Percentiles rank a stretch among this genome's conserved stretches.
Evolutionary conservation across 2,797 vertebrate genomes (phyloP).

Genomic region (Eulemur rubriventer): DNA sequence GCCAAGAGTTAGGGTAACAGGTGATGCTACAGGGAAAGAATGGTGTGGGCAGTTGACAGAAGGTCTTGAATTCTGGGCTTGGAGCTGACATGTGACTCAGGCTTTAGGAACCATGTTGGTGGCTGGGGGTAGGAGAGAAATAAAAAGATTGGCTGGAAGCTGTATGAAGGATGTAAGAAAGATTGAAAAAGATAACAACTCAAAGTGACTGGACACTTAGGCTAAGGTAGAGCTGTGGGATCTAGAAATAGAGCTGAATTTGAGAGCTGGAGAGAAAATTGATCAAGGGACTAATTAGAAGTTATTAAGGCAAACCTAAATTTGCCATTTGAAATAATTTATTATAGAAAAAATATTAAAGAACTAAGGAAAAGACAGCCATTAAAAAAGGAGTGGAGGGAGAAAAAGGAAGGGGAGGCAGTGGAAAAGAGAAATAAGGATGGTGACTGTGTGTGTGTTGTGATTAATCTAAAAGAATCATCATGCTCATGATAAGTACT

Average conservation of each 20-base stretch:
- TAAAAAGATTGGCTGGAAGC: neutral
- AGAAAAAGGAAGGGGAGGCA: neutral
- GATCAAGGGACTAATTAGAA: neutral
- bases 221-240: neutral
- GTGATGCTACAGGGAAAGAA: neutral
- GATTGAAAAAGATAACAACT: neutral
- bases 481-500: neutral
- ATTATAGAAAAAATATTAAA: neutral
- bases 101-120: neutral
- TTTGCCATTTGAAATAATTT: slow-evolving; percentile 2
- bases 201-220: neutral
- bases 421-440: neutral
- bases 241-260: neutral
- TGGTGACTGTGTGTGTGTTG: neutral
- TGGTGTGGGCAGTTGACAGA: neutral
- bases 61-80: neutral
- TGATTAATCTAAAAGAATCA: neutral
- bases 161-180: neutral
- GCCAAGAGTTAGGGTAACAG: neutral
- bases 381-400: neutral
- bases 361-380: neutral
- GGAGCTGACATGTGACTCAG: neutral
- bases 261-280: neutral
- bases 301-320: neutral
- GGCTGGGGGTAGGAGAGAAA: neutral